Conservation (phyloP, 1,140 invertebrate species). For the Akabosia matsudoensis region DNA sequence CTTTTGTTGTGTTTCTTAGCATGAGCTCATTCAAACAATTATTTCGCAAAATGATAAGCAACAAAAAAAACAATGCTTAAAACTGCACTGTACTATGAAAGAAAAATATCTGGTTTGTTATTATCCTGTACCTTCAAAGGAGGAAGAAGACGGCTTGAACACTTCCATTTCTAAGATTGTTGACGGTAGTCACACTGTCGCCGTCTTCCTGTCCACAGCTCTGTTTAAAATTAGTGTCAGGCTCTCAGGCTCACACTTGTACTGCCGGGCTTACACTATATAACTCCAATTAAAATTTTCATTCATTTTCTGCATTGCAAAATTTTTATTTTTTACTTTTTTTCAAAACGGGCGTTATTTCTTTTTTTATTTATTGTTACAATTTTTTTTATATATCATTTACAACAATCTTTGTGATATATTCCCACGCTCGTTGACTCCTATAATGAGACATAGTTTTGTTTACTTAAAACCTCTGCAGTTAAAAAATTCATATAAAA, state of each 20-base stretch:
- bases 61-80: not conserved
- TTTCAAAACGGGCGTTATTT: not conserved
- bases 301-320: not conserved
- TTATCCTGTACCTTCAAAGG: not conserved
- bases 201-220: not conserved
- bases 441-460: not conserved
- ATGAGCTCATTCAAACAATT: not conserved
- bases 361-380: not conserved
- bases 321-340: not conserved
- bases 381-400: not conserved
- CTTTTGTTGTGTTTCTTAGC: not conserved
- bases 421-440: constrained; percentile 9
- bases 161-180: not conserved
- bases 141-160: not conserved
- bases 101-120: not conserved
- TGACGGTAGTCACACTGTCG: not conserved
- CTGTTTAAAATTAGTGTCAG: not conserved
- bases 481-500: too few relatives aligned
- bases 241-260: not conserved
- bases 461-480: too few relatives aligned
- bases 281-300: not conserved
- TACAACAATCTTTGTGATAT: not conserved
- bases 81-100: not conserved
- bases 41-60: not conserved
- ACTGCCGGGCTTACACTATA: too few relatives aligned